A percentile compares a stretch with the other conserved stretches of the same genome.
Conservation (phyloP, 2,797 vertebrate genomes). For the Eidolon dupreanum region DNA sequence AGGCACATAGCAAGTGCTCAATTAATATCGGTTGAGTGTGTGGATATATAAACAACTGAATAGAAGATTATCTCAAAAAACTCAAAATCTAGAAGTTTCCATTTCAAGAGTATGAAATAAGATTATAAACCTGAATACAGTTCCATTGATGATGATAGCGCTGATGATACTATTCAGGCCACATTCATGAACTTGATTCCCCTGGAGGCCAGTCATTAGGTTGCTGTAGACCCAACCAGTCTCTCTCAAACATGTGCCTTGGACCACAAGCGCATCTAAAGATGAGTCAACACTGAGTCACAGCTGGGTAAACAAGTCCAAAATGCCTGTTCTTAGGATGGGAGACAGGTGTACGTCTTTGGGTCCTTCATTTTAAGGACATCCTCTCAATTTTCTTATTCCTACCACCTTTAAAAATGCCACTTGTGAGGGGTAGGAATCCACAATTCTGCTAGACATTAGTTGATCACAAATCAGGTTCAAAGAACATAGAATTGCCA, state of each 20-base stretch:
- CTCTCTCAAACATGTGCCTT: background rate
- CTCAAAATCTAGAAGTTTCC: background rate
- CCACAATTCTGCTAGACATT: background rate
- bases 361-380: background rate
- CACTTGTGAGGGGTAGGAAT: background rate
- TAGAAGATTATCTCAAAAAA: background rate
- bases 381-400: background rate
- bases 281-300: background rate
- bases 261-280: background rate
- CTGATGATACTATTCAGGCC: background rate
- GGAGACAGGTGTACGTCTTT: background rate
- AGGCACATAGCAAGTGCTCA: background rate
- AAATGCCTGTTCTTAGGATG: background rate
- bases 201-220: background rate
- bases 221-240: accelerated
- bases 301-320: background rate
- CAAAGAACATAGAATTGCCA: background rate
- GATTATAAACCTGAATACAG: background rate
- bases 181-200: background rate
- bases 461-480: background rate
- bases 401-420: background rate
- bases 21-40: background rate
- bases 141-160: background rate
- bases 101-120: background rate
- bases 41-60: background rate